Evolutionary conservation across 2,113 vertebrate species (phyloP).

Genomic region (Platichthys stellatus): DNA sequence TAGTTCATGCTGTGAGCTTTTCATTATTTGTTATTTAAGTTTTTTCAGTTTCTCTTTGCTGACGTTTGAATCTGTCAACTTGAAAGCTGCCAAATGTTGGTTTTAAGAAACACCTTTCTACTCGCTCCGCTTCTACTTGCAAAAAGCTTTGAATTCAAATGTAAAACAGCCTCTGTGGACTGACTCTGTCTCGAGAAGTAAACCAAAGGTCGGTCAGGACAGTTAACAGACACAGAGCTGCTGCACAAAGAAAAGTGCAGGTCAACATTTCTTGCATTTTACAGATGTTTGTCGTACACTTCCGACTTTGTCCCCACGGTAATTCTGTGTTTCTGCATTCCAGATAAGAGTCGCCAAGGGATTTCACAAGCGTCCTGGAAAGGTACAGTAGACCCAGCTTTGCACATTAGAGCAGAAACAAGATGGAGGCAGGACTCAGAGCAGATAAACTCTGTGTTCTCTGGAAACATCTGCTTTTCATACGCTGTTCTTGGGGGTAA

Average conservation of each 20-base stretch:
- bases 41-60: too few relatives aligned
- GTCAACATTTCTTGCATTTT: too few relatives aligned
- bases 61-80: too few relatives aligned
- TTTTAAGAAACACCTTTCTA: too few relatives aligned
- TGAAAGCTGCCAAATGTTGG: too few relatives aligned
- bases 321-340: slow-evolving; percentile 52
- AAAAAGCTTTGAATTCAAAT: too few relatives aligned
- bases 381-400: slow-evolving; percentile 87
- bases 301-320: not conserved
- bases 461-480: slow-evolving; percentile 75
- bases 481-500: slow-evolving; percentile 66
- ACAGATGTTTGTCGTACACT: slow-evolving; percentile 10
- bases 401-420: slow-evolving; percentile 41
- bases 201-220: too few relatives aligned
- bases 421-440: slow-evolving; percentile 45
- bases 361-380: slow-evolving; percentile 92
- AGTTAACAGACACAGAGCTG: not conserved
- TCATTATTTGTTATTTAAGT: too few relatives aligned
- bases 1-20: too few relatives aligned
- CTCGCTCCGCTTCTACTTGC: too few relatives aligned
- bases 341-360: slow-evolving; percentile 67
- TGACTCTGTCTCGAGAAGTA: too few relatives aligned
- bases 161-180: too few relatives aligned
- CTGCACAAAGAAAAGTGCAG: not conserved
- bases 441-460: slow-evolving; percentile 48